These are phyloP conservation scores for Sphaeridia pumilis DNA, from an alignment of 2,888 invertebrate genomes.

Conservation along the genomic window DNA sequence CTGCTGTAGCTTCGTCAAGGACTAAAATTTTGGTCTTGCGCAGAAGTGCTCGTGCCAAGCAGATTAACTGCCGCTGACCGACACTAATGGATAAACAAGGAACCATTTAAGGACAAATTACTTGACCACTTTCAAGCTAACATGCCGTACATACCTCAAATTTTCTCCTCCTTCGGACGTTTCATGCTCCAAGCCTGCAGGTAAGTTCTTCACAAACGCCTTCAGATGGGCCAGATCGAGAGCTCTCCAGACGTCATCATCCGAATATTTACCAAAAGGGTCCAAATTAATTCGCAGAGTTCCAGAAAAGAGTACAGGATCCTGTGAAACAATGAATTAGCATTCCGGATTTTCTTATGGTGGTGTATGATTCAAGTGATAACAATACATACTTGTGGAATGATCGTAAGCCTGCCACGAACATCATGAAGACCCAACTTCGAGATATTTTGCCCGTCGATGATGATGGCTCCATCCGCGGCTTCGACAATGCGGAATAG, in stretches of 20 bases:
- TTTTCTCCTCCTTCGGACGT: slow-evolving; percentile 40
- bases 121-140: too few species aligned
- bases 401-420: slow-evolving; percentile 72
- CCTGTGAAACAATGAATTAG: slow-evolving; percentile 37
- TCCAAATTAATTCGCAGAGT: slow-evolving; percentile 48
- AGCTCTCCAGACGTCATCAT: slow-evolving; percentile 46
- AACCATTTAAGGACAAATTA: too few species aligned
- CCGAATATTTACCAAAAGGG: slow-evolving; percentile 44
- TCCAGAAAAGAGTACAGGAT: slow-evolving; percentile 50
- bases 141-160: slow-evolving; percentile 35
- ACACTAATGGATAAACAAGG: slow-evolving; percentile 27
- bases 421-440: slow-evolving; percentile 73
- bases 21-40: slow-evolving; percentile 30
- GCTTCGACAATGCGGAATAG: slow-evolving; percentile 84
- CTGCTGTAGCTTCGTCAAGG: slow-evolving; percentile 57
- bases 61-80: slow-evolving; percentile 33
- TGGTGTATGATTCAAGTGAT: too few species aligned
- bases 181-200: slow-evolving; percentile 38
- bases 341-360: too few species aligned
- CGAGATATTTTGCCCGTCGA: slow-evolving; percentile 72
- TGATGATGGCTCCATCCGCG: slow-evolving; percentile 64
- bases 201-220: slow-evolving; percentile 37
- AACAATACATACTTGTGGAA: slow-evolving; percentile 38
- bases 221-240: slow-evolving; percentile 47
- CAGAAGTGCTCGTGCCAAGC: slow-evolving; percentile 30